phyloP scores from a whole-genome alignment of 2,888 invertebrate species.

The Zygaena filipendulae region DNA sequence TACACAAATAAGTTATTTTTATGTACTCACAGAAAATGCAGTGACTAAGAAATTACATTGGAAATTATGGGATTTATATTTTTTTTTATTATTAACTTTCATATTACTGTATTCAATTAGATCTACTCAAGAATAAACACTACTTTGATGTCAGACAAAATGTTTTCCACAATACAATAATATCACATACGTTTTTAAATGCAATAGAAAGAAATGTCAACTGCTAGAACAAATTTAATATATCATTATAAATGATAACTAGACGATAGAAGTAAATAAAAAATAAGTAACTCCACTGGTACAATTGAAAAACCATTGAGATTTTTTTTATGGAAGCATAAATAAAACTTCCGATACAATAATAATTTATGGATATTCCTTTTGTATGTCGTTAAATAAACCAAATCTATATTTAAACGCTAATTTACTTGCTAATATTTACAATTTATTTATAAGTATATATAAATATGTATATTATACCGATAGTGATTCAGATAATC shows the following conservation, averaged over 20 bases:
- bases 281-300: slow-evolving; percentile 64
- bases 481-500: slow-evolving; percentile 59
- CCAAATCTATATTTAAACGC: slow-evolving; percentile 66
- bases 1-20: not conserved
- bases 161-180: slow-evolving; percentile 61
- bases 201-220: slow-evolving; percentile 55
- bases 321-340: slow-evolving; percentile 65
- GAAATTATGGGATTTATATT: slow-evolving; percentile 28
- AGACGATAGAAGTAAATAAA: slow-evolving; percentile 48
- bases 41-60: slow-evolving; percentile 16
- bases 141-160: slow-evolving; percentile 67
- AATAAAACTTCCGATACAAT: slow-evolving; percentile 61
- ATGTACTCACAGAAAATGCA: slow-evolving; percentile 17
- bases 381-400: slow-evolving; percentile 66
- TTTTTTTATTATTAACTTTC: slow-evolving; percentile 35
- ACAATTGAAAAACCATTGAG: slow-evolving; percentile 66
- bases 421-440: slow-evolving; percentile 66
- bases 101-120: slow-evolving; percentile 32
- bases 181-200: slow-evolving; percentile 69
- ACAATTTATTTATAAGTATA: slow-evolving; percentile 67
- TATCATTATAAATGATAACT: slow-evolving; percentile 31
- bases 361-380: slow-evolving; percentile 66
- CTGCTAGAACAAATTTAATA: slow-evolving; percentile 32
- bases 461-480: slow-evolving; percentile 68
- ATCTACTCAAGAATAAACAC: slow-evolving; percentile 48